phyloP scores from a whole-genome alignment of 2,888 invertebrate genomes.

The Nomada ferruginata region DNA sequence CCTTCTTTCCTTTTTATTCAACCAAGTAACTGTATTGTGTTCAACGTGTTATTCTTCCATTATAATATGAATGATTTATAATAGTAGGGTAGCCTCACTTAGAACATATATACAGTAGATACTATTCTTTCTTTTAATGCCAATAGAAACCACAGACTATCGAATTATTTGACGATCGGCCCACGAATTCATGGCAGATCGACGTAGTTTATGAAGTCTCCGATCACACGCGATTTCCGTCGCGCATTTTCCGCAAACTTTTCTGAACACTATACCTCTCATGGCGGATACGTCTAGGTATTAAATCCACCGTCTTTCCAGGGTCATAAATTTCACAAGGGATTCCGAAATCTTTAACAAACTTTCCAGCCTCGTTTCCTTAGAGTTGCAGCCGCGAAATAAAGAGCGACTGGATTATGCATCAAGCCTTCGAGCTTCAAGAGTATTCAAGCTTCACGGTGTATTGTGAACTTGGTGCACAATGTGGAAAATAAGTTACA shows the following conservation, averaged over 20 bases:
- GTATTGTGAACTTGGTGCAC: too few species aligned
- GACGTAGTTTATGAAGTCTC: neutral
- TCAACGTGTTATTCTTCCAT: too few species aligned
- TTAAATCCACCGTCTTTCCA: conserved; percentile 20
- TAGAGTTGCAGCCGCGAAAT: conserved; percentile 10
- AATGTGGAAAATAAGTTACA: too few species aligned
- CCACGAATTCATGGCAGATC: neutral
- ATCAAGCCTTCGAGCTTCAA: neutral
- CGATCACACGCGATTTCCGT: conserved; percentile 7
- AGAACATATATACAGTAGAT: too few species aligned
- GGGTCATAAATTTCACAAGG: conserved; percentile 27
- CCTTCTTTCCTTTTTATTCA: too few species aligned
- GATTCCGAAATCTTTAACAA: conserved; percentile 39
- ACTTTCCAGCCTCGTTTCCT: conserved; percentile 27
- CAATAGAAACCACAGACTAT: neutral
- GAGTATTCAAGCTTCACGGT: neutral
- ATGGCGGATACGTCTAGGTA: conserved; percentile 5
- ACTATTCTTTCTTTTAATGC: too few species aligned
- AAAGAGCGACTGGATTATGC: conserved; percentile 13
- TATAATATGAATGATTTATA: neutral
- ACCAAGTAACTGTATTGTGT: too few species aligned
- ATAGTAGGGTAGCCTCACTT: too few species aligned
- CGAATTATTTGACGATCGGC: neutral
- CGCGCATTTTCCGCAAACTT: conserved; percentile 29
- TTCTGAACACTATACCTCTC: neutral